Conservation (phyloP, 2,888 invertebrate genomes). For the Auanema sp. region DNA sequence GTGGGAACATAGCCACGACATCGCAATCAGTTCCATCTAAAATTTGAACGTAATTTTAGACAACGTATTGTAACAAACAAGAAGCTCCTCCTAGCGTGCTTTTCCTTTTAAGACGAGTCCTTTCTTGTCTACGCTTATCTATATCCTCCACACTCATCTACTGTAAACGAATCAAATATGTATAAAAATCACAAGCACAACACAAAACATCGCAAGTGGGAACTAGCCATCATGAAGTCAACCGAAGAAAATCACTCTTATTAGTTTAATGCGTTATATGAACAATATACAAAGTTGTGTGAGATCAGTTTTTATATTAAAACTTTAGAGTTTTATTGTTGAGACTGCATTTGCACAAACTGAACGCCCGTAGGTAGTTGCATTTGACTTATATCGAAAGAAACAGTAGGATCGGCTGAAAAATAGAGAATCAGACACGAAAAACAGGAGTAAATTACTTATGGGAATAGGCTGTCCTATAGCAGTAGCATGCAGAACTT, state of each 20-base stretch:
- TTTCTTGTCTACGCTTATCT: too few relatives aligned
- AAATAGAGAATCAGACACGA: background rate
- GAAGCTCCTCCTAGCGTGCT: too few relatives aligned
- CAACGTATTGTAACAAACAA: background rate
- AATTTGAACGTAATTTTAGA: background rate
- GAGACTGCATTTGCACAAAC: conserved; percentile 8
- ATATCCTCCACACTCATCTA: too few relatives aligned
- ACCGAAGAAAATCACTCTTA: too few relatives aligned
- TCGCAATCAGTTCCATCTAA: conserved; percentile 23
- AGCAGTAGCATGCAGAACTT: conserved; percentile 43
- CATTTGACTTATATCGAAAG: conserved; percentile 11
- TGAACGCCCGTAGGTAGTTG: conserved; percentile 18
- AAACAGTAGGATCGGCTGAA: conserved; percentile 13
- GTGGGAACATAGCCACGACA: conserved; percentile 30
- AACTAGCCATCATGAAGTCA: too few relatives aligned
- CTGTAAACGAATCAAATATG: too few relatives aligned
- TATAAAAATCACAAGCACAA: too few relatives aligned
- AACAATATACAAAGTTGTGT: too few relatives aligned
- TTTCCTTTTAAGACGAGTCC: too few relatives aligned
- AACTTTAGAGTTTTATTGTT: background rate
- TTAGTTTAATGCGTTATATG: too few relatives aligned
- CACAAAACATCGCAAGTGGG: too few relatives aligned
- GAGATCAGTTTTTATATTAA: too few relatives aligned
- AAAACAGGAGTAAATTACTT: conserved; percentile 1
- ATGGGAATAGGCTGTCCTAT: conserved; percentile 46